phyloP scores from a whole-genome alignment of 2,888 invertebrate species.

The Pyrocoelia pectoralis region DNA sequence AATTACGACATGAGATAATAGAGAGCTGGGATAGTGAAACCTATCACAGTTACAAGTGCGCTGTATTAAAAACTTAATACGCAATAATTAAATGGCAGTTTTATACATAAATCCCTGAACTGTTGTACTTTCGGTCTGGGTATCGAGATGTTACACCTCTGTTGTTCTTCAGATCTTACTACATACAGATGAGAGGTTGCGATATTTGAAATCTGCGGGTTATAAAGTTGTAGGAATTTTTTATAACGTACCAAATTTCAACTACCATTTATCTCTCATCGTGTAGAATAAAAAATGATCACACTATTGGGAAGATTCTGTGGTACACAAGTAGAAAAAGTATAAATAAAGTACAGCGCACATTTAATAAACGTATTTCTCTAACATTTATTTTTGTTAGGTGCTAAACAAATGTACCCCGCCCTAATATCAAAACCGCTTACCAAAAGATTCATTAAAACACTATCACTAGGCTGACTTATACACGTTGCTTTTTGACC shows the following conservation, averaged over 20 bases:
- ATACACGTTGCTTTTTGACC: constrained; percentile 57
- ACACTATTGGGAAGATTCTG: neutral
- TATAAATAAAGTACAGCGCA: constrained; percentile 34
- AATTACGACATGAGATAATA: constrained; percentile 42
- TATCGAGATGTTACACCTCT: constrained; percentile 9
- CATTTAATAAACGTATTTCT: constrained; percentile 12
- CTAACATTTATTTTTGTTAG: constrained; percentile 55
- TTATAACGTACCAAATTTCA: too few species aligned
- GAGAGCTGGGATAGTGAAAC: constrained; percentile 50
- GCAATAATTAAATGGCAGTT: constrained; percentile 32
- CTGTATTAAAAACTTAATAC: constrained; percentile 29
- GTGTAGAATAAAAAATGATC: too few species aligned
- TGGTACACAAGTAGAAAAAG: constrained; percentile 3
- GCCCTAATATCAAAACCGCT: constrained; percentile 95
- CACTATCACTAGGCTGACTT: constrained; percentile 73
- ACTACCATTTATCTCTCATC: too few species aligned
- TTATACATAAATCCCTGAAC: constrained; percentile 35
- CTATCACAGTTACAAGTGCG: constrained; percentile 54
- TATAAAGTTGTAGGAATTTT: too few species aligned
- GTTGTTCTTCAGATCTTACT: too few species aligned
- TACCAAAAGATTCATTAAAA: constrained; percentile 93
- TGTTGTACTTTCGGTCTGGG: constrained; percentile 30
- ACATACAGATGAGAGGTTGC: too few species aligned
- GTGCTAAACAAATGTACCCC: constrained; percentile 87
- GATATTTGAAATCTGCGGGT: too few species aligned